phyloP scores from a whole-genome alignment of 2,888 invertebrate species.

The Eumacrocentrus americanus region DNA sequence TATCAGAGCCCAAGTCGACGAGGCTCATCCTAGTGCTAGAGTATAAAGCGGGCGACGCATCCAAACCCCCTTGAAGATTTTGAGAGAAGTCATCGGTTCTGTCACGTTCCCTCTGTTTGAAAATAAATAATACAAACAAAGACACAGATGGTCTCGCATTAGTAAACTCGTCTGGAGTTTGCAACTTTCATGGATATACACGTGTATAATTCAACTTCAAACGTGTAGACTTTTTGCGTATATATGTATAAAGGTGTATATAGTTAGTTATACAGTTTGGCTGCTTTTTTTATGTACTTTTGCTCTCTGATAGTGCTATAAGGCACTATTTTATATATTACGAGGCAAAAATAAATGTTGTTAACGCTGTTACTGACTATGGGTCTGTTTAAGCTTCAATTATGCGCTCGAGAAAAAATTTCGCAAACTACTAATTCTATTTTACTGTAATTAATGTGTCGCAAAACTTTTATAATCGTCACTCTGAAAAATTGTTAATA shows the following conservation, averaged over 20 bases:
- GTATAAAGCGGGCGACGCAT: conserved; percentile 4
- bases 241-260: background rate
- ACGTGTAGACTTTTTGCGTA: background rate
- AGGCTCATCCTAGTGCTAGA: background rate
- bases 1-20: conserved; percentile 25
- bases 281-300: background rate
- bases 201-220: background rate
- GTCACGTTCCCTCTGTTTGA: conserved; percentile 1
- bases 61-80: background rate
- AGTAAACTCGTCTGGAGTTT: conserved; percentile 3
- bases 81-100: background rate
- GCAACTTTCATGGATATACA: background rate
- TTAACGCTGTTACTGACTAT: no score
- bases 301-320: no score
- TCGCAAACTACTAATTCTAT: background rate
- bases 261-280: background rate
- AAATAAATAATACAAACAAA: background rate
- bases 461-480: background rate
- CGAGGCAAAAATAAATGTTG: background rate
- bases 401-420: background rate
- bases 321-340: background rate
- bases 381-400: background rate
- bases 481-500: no score
- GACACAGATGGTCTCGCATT: background rate
- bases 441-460: background rate